Percentiles rank a stretch among this genome's conserved stretches.
Evolutionary conservation across 2,888 invertebrate species (phyloP).

Genomic region (Eubasilissa splendida): DNA sequence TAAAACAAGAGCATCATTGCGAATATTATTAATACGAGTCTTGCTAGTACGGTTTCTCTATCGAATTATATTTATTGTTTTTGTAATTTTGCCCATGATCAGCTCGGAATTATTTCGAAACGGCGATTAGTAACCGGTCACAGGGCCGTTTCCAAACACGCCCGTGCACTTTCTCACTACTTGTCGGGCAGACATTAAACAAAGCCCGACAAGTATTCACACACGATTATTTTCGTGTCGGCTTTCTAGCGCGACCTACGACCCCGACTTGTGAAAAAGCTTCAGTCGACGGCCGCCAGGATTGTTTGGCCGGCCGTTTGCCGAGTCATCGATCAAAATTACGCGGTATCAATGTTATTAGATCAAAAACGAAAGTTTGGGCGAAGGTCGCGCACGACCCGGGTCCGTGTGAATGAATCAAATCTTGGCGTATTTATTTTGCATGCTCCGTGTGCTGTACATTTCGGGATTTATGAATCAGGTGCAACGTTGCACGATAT

Average conservation of each 20-base stretch:
- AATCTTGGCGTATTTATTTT: background rate
- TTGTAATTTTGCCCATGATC: background rate
- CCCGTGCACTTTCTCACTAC: background rate
- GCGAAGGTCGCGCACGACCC: constrained; percentile 21
- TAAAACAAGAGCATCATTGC: too few relatives aligned
- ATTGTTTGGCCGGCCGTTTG: constrained; percentile 42
- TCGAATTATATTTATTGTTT: too few relatives aligned
- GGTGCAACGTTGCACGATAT: background rate
- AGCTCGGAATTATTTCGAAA: constrained; percentile 20
- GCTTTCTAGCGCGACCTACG: constrained; percentile 50
- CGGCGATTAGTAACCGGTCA: constrained; percentile 12
- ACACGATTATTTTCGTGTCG: constrained; percentile 40
- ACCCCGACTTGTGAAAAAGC: constrained; percentile 50
- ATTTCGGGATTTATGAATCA: constrained; percentile 22
- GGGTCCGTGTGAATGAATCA: constrained; percentile 27
- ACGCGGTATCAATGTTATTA: constrained; percentile 48
- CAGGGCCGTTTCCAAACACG: constrained; percentile 27
- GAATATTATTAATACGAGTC: too few relatives aligned
- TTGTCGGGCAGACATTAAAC: constrained; percentile 15
- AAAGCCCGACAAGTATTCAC: constrained; percentile 36
- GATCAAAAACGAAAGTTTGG: constrained; percentile 49
- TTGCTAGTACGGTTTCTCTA: too few relatives aligned
- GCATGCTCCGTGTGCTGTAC: constrained; percentile 1
- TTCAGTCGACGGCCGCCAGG: constrained; percentile 28
- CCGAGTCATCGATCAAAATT: constrained; percentile 54